Evolutionary conservation across 2,113 vertebrate species (phyloP), one percentile per base, ranked within the genome.

Genomic region (Hiodon tergisus): DNA sequence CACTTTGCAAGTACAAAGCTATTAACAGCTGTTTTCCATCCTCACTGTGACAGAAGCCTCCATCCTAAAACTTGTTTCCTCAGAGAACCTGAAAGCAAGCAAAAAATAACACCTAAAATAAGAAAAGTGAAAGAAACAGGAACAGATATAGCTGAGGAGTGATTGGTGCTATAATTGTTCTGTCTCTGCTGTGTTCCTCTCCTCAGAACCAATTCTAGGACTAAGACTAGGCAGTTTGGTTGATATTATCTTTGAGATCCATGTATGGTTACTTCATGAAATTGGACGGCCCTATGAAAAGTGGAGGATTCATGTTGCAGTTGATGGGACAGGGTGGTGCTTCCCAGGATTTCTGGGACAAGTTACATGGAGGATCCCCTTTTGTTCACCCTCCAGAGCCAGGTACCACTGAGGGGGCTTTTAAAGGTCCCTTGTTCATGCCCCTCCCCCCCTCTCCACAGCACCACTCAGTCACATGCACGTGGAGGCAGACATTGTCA

Each of bases 401-500:
- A 57, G 54, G 31, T 31, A 31, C 31, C 31, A 31, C 31, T 31
- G 31, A 31, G 31, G 31, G 31, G 31, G 31, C 31, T 31, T 31
- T 31, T 31, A 31, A 31, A 31, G 31, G 31, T 31, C 31, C 31
- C 31, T 55, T 62, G 63, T 68, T 11, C 58, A 63, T 60, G 55
- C 51, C 74, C 66, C 74, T 62, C 77, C 58, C 69, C 69, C 77
- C 5, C 11, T 58, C 73, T 17, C 72, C 71, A 57, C 16, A 74
- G 72, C 74, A 59, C 67, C 7, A 74, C 76, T 73, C 69, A 62
- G 81, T 74, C 76, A 67, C 77, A 54, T 78, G 74, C 78, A 77
- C 76, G 82, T 86, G 78, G 80, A 81, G 85, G 85, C 85, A 82
- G 84, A 78, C 85, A 77, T 47, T 51, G 89, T 92, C 88, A 83